These are phyloP conservation scores for Nibea albiflora DNA, from an alignment of 2,113 vertebrate species.

Conservation along the genomic window DNA sequence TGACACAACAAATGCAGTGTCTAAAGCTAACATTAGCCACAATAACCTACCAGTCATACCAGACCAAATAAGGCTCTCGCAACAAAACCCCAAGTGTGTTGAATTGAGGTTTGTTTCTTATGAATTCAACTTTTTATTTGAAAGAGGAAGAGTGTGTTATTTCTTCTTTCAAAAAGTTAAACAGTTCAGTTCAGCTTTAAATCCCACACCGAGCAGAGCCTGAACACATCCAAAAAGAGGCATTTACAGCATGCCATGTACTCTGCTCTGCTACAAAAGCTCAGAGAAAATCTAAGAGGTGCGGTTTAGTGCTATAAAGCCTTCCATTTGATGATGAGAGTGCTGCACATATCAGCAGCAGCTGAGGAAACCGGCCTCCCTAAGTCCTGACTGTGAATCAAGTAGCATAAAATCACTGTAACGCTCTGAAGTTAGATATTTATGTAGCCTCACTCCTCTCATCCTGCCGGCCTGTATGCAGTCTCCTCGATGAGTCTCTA, in stretches of 20 bases:
- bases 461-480: neutral
- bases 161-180: neutral
- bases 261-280: neutral
- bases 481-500: neutral
- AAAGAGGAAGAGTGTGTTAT: neutral
- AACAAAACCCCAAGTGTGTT: neutral
- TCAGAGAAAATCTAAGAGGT: conserved; percentile 3
- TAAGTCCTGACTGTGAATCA: conserved; percentile 15
- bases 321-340: neutral
- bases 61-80: neutral
- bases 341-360: neutral
- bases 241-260: neutral
- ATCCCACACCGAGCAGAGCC: neutral
- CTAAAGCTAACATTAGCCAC: neutral
- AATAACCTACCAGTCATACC: neutral
- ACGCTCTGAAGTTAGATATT: neutral
- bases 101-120: neutral
- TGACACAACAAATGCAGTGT: neutral
- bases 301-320: neutral
- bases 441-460: neutral
- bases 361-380: neutral
- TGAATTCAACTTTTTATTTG: neutral
- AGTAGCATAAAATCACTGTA: neutral
- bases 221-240: neutral
- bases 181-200: neutral